Evolutionary conservation across 2,888 invertebrate genomes (phyloP), one percentile per base, ranked within the genome.

Genomic region (Ophioninae sp.): DNA sequence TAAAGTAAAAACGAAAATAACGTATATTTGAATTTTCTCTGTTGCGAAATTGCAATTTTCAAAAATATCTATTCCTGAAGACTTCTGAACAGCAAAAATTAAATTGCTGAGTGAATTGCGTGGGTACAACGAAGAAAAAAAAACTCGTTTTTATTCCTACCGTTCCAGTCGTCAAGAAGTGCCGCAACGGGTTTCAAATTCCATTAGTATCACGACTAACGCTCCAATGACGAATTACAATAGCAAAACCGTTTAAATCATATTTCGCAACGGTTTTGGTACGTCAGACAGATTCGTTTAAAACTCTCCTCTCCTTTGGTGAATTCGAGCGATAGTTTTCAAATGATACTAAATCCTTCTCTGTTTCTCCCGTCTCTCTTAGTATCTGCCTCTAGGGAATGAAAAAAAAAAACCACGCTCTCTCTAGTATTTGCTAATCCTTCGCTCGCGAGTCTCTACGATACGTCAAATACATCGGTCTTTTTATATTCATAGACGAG

Each of bases 261-360:
- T 23, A 71, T 82, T 82, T 79, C 79, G 79, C 67, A 82, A 82
- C 37, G 41, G 17, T 76, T 76, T 79, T 75, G 41, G 82, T 75
- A 71, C 59, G 61, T 72, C 79, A 61, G 72, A 75, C 44, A 44
- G 69, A 79, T 82, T 59, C 51, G 65, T 75, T 67, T 71, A 58
- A 30, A 30, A 65, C 79, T 65, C 79, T 79, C 76, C 63, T 39
- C 44, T 41, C 41, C 78, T 79, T 71, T 61, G 64, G 79, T 67
- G 65, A 65, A 67, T 72, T 59, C 37, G 23, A 56, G 23, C 69
- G 58, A 79, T 79, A 51, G 68, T 69, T 78, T 78, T 78, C 69
- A 30, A 61, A 63, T 64, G 56, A 81, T 61, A 41, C 56, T 22
- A 59, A 59, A 59, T 65, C n/a, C 23, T 51, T 58, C 23, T 30